Conservation (phyloP, 2,888 invertebrate genomes). For the Anthrax anthrax region DNA sequence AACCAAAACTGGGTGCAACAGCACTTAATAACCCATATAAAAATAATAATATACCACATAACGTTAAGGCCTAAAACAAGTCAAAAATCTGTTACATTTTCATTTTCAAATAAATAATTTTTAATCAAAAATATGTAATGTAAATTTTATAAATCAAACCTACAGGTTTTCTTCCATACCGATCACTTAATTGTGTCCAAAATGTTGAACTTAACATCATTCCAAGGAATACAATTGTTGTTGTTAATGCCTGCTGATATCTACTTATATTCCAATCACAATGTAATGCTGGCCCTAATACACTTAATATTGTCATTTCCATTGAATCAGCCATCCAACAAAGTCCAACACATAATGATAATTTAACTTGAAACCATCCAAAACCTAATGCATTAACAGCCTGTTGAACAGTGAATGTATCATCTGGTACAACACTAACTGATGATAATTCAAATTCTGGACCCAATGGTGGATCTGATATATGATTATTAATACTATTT, state of each 20-base stretch:
- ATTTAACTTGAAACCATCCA: slow-evolving; percentile 79
- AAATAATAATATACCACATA: slow-evolving; percentile 80
- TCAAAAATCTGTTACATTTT: slow-evolving; percentile 11
- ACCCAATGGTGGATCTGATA: slow-evolving; percentile 18
- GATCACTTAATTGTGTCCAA: slow-evolving; percentile 90
- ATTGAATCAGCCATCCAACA: slow-evolving; percentile 97
- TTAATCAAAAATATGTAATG: background rate
- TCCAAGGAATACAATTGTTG: slow-evolving; percentile 85
- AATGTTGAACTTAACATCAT: slow-evolving; percentile 96
- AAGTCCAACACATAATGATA: slow-evolving; percentile 69
- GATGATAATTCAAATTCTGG: slow-evolving; percentile 49
- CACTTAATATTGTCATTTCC: slow-evolving; percentile 95
- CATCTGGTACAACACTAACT: slow-evolving; percentile 51
- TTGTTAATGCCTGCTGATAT: slow-evolving; percentile 83
- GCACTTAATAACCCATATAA: slow-evolving; percentile 84
- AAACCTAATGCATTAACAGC: slow-evolving; percentile 77
- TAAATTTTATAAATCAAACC: slow-evolving; percentile 20
- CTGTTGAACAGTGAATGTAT: slow-evolving; percentile 72
- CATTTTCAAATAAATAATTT: background rate
- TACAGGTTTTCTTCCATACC: slow-evolving; percentile 78
- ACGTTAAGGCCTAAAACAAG: slow-evolving; percentile 58
- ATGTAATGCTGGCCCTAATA: slow-evolving; percentile 82
- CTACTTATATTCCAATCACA: slow-evolving; percentile 84
- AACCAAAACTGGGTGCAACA: slow-evolving; percentile 78
- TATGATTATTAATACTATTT: slow-evolving; percentile 9